Conservation (phyloP, 2,888 invertebrate species). For the Latheticus oryzae region DNA sequence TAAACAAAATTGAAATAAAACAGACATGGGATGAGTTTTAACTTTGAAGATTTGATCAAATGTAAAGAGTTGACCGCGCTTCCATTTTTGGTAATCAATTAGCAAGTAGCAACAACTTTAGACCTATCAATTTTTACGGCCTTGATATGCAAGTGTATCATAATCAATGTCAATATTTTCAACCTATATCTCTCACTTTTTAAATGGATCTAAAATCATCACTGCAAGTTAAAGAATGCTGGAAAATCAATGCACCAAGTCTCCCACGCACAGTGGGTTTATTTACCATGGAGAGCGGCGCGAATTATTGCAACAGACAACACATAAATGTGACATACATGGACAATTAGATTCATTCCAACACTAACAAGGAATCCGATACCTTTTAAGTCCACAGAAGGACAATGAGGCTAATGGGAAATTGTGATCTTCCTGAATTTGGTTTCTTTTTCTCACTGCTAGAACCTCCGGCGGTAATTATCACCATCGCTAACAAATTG, state of each 20-base stretch:
- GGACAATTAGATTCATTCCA: constrained; percentile 12
- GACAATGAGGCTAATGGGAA: constrained; percentile 18
- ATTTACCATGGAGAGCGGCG: constrained; percentile 7
- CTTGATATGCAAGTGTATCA: constrained; percentile 31
- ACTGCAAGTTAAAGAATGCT: too few relatives aligned
- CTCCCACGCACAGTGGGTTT: constrained; percentile 16
- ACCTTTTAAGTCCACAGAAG: constrained; percentile 14
- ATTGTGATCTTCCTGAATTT: constrained; percentile 13
- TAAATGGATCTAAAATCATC: too few relatives aligned
- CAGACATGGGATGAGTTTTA: background rate
- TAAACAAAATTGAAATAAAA: too few relatives aligned
- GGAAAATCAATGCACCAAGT: constrained; percentile 13
- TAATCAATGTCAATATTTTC: constrained; percentile 33
- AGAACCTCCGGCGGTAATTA: constrained; percentile 22
- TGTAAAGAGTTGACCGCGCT: constrained; percentile 24
- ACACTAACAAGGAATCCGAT: constrained; percentile 2
- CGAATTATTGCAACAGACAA: constrained; percentile 11
- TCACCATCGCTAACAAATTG: constrained; percentile 9
- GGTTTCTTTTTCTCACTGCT: background rate
- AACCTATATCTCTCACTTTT: constrained; percentile 1
- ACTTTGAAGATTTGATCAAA: constrained; percentile 21
- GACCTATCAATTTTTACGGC: constrained; percentile 19
- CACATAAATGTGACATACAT: constrained; percentile 9
- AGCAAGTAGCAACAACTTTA: constrained; percentile 25
- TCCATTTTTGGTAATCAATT: constrained; percentile 33